Evolutionary conservation across 1,140 invertebrate species (phyloP).

Genomic region (Aethina tumida): DNA sequence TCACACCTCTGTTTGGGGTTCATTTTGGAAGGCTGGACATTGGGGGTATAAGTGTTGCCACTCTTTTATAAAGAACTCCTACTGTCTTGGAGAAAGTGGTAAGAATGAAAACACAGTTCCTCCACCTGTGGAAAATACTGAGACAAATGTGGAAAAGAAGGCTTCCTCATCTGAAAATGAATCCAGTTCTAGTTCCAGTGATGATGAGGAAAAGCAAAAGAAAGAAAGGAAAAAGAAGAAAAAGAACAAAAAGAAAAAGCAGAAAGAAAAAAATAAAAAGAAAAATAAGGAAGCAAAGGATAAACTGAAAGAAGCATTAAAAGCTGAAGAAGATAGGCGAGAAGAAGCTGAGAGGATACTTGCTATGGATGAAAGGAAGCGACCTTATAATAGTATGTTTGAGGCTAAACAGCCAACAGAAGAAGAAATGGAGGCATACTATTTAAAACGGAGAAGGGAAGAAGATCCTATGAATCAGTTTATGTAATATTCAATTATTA

Average conservation of each 20-base stretch:
- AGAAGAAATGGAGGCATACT: slow-evolving; percentile 90
- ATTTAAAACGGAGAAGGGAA: slow-evolving; percentile 69
- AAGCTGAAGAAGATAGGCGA: slow-evolving; percentile 52
- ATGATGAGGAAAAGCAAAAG: slow-evolving; percentile 40
- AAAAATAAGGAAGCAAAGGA: slow-evolving; percentile 36
- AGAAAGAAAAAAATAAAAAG: slow-evolving; percentile 46
- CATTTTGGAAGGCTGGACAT: slow-evolving; percentile 80
- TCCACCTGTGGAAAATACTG: slow-evolving; percentile 12
- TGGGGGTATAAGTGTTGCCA: slow-evolving; percentile 98
- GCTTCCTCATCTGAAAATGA: no score
- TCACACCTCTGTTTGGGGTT: slow-evolving; percentile 92
- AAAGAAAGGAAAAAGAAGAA: slow-evolving; percentile 49
- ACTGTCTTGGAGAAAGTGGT: slow-evolving; percentile 76
- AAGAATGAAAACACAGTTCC: slow-evolving; percentile 35
- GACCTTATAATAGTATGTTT: slow-evolving; percentile 85
- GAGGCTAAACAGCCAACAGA: slow-evolving; percentile 74
- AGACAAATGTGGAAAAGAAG: slow-evolving; percentile 1
- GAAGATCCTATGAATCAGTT: slow-evolving; percentile 90
- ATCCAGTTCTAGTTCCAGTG: slow-evolving; percentile 13
- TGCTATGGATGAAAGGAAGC: slow-evolving; percentile 75
- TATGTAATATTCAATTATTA: no score
- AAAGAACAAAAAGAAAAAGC: slow-evolving; percentile 58
- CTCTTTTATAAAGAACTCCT: slow-evolving; percentile 84
- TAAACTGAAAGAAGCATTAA: slow-evolving; percentile 48
- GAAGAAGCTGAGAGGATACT: slow-evolving; percentile 49